Evolutionary conservation across 2,797 vertebrate species (phyloP).

Genomic region (Coccyzus lansbergi): DNA sequence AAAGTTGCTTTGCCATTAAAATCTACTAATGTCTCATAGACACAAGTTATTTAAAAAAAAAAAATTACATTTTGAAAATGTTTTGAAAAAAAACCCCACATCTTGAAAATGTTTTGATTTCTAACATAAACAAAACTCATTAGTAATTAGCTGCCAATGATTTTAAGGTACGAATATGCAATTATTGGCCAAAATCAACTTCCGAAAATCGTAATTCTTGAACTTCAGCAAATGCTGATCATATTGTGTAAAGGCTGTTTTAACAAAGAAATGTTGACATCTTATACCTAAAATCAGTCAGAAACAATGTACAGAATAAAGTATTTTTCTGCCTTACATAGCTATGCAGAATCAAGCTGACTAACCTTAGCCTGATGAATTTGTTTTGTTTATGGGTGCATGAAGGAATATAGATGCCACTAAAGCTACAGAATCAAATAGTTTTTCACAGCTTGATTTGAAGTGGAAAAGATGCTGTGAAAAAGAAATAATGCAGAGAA

Average conservation of each 20-base stretch:
- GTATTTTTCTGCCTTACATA: not conserved
- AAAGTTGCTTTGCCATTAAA: not conserved
- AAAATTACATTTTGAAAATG: no score
- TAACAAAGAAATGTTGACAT: conserved; percentile 18
- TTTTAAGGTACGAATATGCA: not conserved
- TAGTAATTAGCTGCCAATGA: not conserved
- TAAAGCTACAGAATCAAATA: not conserved
- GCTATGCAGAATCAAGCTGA: not conserved
- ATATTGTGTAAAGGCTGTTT: not conserved
- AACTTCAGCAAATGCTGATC: not conserved
- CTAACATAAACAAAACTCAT: not conserved
- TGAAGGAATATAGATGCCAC: not conserved
- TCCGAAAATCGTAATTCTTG: not conserved
- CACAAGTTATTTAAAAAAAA: no score
- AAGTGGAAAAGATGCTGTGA: not conserved
- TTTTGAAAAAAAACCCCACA: no score
- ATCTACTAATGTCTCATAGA: not conserved
- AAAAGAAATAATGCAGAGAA: not conserved
- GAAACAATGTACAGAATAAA: not conserved
- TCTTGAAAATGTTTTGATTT: not conserved
- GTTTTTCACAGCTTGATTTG: not conserved
- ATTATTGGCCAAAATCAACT: not conserved
- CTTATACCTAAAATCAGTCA: not conserved
- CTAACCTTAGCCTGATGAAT: not conserved
- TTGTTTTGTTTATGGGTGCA: not conserved